Conservation (phyloP, 2,797 vertebrate genomes). For the Parotocinclus haroldoi region DNA sequence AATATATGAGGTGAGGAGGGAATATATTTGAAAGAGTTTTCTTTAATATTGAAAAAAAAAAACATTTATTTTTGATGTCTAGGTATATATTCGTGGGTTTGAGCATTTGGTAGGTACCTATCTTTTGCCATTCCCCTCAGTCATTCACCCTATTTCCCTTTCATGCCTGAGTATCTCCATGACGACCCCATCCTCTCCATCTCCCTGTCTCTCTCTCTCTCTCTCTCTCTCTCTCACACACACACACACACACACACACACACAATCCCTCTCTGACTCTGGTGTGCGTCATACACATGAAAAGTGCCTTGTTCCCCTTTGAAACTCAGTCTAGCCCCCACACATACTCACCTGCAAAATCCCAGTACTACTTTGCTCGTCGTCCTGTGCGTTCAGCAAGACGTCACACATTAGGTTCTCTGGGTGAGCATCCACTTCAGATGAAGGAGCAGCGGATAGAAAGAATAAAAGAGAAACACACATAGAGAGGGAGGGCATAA, state of each 20-base stretch:
- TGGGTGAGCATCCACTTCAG: slow-evolving; percentile 41
- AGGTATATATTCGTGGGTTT: not conserved
- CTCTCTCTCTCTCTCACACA: slow-evolving; percentile 18
- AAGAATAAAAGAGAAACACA: slow-evolving; percentile 26
- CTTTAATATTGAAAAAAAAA: no score
- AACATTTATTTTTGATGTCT: not conserved
- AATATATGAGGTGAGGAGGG: no score
- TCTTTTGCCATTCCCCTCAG: slow-evolving; percentile 24
- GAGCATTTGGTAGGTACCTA: slow-evolving; percentile 7
- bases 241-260: slow-evolving; percentile 20
- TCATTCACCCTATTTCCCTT: slow-evolving; percentile 50
- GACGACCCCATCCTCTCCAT: slow-evolving; percentile 47
- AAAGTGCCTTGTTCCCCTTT: slow-evolving; percentile 50
- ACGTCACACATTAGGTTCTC: slow-evolving; percentile 44
- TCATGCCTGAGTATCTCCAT: slow-evolving; percentile 52
- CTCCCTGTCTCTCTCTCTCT: slow-evolving; percentile 2
- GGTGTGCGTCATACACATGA: slow-evolving; percentile 47
- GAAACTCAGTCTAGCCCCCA: slow-evolving; percentile 41
- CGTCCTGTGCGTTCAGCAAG: slow-evolving; percentile 39
- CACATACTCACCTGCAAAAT: slow-evolving; percentile 47
- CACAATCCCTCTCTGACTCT: slow-evolving; percentile 22
- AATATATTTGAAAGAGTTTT: no score
- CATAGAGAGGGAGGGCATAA: slow-evolving; percentile 48
- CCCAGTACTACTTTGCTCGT: slow-evolving; percentile 32
- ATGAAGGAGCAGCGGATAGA: slow-evolving; percentile 20